Evolutionary conservation across 2,888 invertebrate species (phyloP), one percentile per base, ranked within the genome.

Genomic region (Phyllotreta cruciferae): DNA sequence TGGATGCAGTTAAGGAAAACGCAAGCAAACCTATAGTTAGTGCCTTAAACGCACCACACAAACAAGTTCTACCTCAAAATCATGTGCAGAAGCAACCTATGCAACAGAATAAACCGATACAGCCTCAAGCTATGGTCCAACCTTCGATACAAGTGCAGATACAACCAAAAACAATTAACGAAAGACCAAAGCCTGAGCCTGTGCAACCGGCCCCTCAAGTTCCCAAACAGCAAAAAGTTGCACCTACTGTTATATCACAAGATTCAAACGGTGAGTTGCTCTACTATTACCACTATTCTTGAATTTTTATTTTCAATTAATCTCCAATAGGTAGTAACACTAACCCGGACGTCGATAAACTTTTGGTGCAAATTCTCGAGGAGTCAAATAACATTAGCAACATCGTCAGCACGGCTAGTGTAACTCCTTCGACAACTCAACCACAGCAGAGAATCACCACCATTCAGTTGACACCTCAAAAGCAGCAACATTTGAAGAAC

Each of bases 401-500:
- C 50, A 38, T 53, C 5, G 52, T 52, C 47, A 61, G 63, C 63
- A 60, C 56, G 63, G 53, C 67, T 54, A 50, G n/a, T 8, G 60
- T 56, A 37, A 63, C 56, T 9, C 56, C 63, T 13, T 47, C 63
- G 24, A 64, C 65, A 35, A 44, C 53, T 63, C 67, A 57, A 53
- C 66, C 57, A 3, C 74, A 75, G 37, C 88, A 88, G 66, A 83
- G 88, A 66, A 87, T 90, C 57, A 90, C 90, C 75, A 89, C 90
- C 7, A 90, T 91, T 69, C 90, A 90, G 73, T 78, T 91, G 53
- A 89, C 89, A 10, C 87, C 88, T 8, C 90, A 90, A 73, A 90
- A 90, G 74, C 90, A 91, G 75, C 79, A 85, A 79, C 82, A 83
- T 71, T 74, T 88, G 66, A 86, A 87, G 74, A 85, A 84, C 62